Evolutionary conservation across 2,797 vertebrate genomes (phyloP), one percentile per base, ranked within the genome.

Genomic region (Ciconia nigra): DNA sequence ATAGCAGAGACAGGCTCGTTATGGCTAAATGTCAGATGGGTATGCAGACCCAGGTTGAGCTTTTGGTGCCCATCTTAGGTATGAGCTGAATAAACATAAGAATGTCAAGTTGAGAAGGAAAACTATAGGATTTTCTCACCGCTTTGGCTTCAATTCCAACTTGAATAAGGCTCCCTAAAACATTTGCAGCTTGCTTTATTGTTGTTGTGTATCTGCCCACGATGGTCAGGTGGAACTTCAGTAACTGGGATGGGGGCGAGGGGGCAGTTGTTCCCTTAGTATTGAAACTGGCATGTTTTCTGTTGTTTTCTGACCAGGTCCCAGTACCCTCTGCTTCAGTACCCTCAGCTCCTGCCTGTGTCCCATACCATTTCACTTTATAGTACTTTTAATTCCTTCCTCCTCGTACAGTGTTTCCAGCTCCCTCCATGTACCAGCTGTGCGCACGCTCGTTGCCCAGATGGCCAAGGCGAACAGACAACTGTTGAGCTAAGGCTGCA

Each of bases 401-500:
- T 59, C 31, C 69, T 41, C 3, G 1, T 29, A 1, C 4, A 4
- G 88, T 4, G 18, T 67, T 95, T 52, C 86, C 57, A 41, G 49
- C 80, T 77, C 77, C 28, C 15, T 87, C 73, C 3, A 1, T 2
- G 1, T 65, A 16, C 87, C 88, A 83, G 93, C 90, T 90, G 63
- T n/a, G 74, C 0, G 0, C 71, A 26, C 4, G 0, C 33, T 70
- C 81, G 21, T 72, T 89, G 84, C 74, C 91, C 84, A 62, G 82
- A 24, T 67, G 87, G 84, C 85, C 79, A 15, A 72, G 87, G 66
- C 18, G 10, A 74, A 74, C 78, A 72, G 87, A n/a, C 71, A 87
- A 1, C 82, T 87, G 62, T 69, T 82, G 74, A 93, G 74, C 52
- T 62, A 42, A 10, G 0, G 1, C 72, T 1, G 2, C 7, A 22